phyloP scores from a whole-genome alignment of 2,113 vertebrate genomes.

The Nibea coibor region DNA sequence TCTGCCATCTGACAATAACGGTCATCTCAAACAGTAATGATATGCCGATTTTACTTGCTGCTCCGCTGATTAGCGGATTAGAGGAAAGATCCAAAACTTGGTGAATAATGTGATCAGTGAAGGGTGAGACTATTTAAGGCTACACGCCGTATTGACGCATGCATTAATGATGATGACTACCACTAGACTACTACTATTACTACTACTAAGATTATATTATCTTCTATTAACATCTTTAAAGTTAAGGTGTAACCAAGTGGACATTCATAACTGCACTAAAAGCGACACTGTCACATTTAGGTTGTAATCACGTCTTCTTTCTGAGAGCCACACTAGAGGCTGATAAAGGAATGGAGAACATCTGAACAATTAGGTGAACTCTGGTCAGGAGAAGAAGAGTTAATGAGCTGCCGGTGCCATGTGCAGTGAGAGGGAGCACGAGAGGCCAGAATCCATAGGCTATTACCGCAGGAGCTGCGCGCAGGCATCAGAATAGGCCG shows the following conservation, averaged over 20 bases:
- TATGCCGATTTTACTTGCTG: constrained; percentile 50
- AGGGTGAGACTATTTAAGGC: background rate
- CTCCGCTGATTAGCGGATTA: constrained; percentile 59
- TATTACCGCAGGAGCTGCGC: constrained; percentile 70
- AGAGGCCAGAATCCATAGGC: constrained; percentile 74
- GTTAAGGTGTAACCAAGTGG: background rate
- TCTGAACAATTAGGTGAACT: constrained; percentile 82
- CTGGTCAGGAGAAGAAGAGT: constrained; percentile 75
- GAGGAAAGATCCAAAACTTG: constrained; percentile 41
- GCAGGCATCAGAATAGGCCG: constrained; percentile 79
- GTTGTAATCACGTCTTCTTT: constrained; percentile 58
- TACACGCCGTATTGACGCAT: background rate
- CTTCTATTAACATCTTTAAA: background rate
- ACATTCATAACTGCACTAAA: constrained; percentile 1
- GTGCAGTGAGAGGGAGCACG: constrained; percentile 63
- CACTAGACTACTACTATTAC: background rate
- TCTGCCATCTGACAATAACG: constrained; percentile 89
- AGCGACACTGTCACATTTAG: constrained; percentile 11
- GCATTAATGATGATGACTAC: background rate
- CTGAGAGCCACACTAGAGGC: constrained; percentile 56
- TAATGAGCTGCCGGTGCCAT: constrained; percentile 74
- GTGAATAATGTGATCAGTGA: constrained; percentile 26
- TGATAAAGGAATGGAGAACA: constrained; percentile 69
- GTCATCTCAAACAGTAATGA: constrained; percentile 85
- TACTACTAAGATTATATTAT: background rate